Evolutionary conservation across 2,113 vertebrate species (phyloP).

Genomic region (Theristicus caerulescens): DNA sequence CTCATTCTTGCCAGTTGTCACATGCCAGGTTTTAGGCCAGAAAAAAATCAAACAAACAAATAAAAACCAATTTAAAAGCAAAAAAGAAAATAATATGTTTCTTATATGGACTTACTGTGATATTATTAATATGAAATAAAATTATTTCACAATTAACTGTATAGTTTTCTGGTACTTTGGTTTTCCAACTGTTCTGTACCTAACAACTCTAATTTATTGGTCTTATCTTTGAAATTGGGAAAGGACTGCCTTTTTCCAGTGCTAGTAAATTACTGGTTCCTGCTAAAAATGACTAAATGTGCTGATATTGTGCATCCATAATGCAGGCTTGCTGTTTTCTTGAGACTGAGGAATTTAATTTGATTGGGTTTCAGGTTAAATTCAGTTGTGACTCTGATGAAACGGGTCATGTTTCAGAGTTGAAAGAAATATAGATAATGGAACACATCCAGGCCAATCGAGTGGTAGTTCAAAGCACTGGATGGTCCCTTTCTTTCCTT

Average conservation of each 20-base stretch:
- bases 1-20: neutral
- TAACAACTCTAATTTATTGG: neutral
- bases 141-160: neutral
- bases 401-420: neutral
- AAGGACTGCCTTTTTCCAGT: neutral
- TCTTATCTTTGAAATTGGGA: neutral
- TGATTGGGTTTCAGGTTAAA: neutral
- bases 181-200: neutral
- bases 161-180: neutral
- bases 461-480: neutral
- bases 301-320: neutral
- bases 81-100: accelerated
- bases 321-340: neutral
- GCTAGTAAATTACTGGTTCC: neutral
- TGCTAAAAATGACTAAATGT: neutral
- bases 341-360: neutral
- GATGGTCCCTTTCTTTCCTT: neutral
- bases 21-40: neutral
- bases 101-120: neutral
- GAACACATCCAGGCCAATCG: neutral
- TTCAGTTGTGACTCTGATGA: neutral
- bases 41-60: neutral
- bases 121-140: neutral
- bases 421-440: neutral
- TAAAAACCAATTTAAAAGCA: accelerated